Conservation (phyloP, 2,113 vertebrate genomes). For the Oxyruncus cristatus region DNA sequence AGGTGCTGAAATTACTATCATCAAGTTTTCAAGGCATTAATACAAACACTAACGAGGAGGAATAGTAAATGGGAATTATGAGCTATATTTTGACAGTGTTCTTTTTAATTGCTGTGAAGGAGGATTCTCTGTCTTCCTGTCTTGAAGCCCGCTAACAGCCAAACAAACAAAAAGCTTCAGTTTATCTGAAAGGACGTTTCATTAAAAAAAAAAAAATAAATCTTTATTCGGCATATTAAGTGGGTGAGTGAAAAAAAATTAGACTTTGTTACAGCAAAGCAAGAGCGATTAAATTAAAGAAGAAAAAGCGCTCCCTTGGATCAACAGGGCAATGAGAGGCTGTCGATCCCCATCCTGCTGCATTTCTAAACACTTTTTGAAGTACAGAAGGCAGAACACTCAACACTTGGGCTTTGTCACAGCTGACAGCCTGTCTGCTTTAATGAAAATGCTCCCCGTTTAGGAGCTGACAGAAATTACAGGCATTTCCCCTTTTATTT, state of each 20-base stretch:
- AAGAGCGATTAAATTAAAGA: conserved; percentile 74
- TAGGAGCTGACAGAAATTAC: conserved; percentile 52
- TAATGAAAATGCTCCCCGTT: conserved; percentile 60
- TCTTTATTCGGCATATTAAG: conserved; percentile 70
- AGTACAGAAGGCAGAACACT: not conserved
- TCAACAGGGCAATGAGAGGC: not conserved
- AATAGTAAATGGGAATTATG: conserved; percentile 31
- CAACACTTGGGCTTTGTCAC: conserved; percentile 60
- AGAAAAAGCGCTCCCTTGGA: conserved; percentile 67
- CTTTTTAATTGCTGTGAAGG: conserved; percentile 20
- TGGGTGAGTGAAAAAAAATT: conserved; percentile 68
- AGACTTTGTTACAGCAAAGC: conserved; percentile 71
- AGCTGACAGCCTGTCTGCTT: conserved; percentile 65
- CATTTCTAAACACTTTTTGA: conserved; percentile 21
- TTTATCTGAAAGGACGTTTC: conserved; percentile 7
- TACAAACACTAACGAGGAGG: conserved; percentile 16
- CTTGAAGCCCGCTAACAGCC: not conserved
- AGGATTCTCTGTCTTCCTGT: not conserved
- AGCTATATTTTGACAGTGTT: conserved; percentile 44
- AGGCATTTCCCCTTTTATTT: conserved; percentile 44
- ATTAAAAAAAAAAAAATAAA: not conserved
- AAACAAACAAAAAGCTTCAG: conserved; percentile 27
- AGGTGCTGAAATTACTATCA: conserved; percentile 28
- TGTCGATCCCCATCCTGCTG: not conserved
- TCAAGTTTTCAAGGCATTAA: conserved; percentile 41